Evolutionary conservation across 1,140 invertebrate species (phyloP), one percentile per base, ranked within the genome.

Genomic region (Ostrea edulis): DNA sequence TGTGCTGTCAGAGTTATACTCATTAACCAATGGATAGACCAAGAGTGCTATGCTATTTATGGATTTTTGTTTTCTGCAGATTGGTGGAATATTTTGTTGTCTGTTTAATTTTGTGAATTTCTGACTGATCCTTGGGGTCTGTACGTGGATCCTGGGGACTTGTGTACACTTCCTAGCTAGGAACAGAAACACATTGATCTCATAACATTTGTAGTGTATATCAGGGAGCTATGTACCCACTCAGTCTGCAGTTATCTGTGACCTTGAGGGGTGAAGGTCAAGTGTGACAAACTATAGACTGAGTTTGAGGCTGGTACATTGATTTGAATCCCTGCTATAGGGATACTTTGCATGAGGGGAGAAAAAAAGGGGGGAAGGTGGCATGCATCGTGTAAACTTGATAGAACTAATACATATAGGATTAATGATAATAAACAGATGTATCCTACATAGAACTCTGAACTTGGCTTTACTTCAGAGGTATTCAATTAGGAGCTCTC

Each of bases 11-110:
- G 25, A 71, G 68, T 44, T 44, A 71, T 25, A 25, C 68, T 71
- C 68, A 71, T 25, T 25, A 35, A 71, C 22, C 22, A 3, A 12
- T 35, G 9, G n/a, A 71, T 11, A 29, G 9, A 71, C 22, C 22
- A 25, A 71, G n/a, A 71, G 68, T 71, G 68, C 68, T 71, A 71
- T 71, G 68, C 68, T 71, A 71, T 71, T 71, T 71, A 71, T 71
- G 68, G 68, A 71, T 71, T 71, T 71, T 71, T 25, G 29, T 71
- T 71, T 71, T 71, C 22, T 25, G 8, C 22, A 25, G 68, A 71
- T 12, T 71, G 29, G 14, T 71, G 68, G 29, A 71, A 7, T 25
- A 71, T 25, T 71, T 71, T 71, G 68, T 71, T 71, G 68, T 71
- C 68, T 71, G 22, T 71, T 71, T 29, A 25, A 29, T 71, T 71